These are phyloP conservation scores for Cordilura impudica DNA, from an alignment of 2,888 invertebrate genomes.

Conservation along the genomic window DNA sequence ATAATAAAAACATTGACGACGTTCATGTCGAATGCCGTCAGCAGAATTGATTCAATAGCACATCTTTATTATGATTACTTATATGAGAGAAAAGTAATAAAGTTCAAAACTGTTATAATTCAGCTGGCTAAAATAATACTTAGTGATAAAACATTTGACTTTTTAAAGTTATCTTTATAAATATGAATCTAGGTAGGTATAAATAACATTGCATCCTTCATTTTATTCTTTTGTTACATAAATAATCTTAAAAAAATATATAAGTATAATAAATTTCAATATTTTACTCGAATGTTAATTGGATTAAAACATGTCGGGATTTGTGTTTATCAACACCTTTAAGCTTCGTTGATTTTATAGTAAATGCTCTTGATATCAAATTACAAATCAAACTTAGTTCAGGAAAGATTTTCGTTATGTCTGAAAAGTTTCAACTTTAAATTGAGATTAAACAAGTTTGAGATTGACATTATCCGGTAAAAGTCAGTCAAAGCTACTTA, in stretches of 20 bases:
- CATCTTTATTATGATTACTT: background rate
- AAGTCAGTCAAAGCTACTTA: constrained; percentile 22
- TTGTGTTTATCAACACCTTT: background rate
- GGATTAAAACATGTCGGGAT: too few relatives aligned
- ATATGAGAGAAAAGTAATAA: background rate
- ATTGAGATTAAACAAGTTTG: constrained; percentile 42
- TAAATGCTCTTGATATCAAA: background rate
- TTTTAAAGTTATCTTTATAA: too few relatives aligned
- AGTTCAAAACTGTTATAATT: background rate
- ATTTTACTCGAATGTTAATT: too few relatives aligned
- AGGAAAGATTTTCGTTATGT: background rate
- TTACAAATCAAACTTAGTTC: background rate
- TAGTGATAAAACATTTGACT: too few relatives aligned
- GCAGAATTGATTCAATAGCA: background rate
- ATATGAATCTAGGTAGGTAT: too few relatives aligned
- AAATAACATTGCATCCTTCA: too few relatives aligned
- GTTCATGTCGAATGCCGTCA: background rate
- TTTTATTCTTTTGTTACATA: too few relatives aligned
- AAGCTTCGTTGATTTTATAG: background rate
- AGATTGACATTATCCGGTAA: constrained; percentile 33
- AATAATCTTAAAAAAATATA: too few relatives aligned
- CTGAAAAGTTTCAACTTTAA: too few relatives aligned
- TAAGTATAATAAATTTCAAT: too few relatives aligned
- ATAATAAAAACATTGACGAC: constrained; percentile 7
- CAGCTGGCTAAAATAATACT: background rate